Base-by-base conservation (phyloP, 2,113 vertebrate species). In the Microcebus ravelobensis region DNA sequence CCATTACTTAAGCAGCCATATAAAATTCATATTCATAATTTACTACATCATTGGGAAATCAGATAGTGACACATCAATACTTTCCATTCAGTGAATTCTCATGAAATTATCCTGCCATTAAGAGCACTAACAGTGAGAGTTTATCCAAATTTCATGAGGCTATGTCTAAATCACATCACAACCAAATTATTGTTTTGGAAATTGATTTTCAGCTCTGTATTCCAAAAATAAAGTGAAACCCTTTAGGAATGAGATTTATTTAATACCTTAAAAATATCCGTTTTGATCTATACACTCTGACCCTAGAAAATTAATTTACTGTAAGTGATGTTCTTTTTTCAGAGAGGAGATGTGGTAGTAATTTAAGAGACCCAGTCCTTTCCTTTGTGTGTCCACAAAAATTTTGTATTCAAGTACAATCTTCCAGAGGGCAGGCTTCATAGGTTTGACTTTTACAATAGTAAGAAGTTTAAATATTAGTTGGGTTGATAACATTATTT, bases 181-280 rank as follows among this genome's bases (percentile, higher is more conserved):
- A 68, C 36, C 21, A 89, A 91, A 86, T 8, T 61, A 2, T 71
- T 57, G 3, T 55, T 50, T 52, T 55, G 1, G 36, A 95, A 85
- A 87, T 74, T 70, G 6, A 80, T 52, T 96, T 84, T 81, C 86
- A 97, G 21, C 39, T 90, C 77, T 91, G 42, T 59, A 88, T 82
- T 27, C 29, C 84, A 7, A 90, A 95, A 90, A 74, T 87, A 42
- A 83, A 52, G 45, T 87, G 17, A 20, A 45, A 18, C 84, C 2
- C 59, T 70, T 70, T 52, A 92, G 34, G 4, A 76, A 59, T 87
- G 3, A 48, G 39, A 57, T 79, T 1, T 59, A 57, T 57, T 57
- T 57, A 57, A 57, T 57, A 25, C 4, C 70, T 94, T 93, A 73
- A 73, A 95, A 86, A 76, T 0, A 25, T n/a, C 3, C 2, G 45